phyloP scores from a whole-genome alignment of 2,113 vertebrate species.

The Misgurnus anguillicaudatus region DNA sequence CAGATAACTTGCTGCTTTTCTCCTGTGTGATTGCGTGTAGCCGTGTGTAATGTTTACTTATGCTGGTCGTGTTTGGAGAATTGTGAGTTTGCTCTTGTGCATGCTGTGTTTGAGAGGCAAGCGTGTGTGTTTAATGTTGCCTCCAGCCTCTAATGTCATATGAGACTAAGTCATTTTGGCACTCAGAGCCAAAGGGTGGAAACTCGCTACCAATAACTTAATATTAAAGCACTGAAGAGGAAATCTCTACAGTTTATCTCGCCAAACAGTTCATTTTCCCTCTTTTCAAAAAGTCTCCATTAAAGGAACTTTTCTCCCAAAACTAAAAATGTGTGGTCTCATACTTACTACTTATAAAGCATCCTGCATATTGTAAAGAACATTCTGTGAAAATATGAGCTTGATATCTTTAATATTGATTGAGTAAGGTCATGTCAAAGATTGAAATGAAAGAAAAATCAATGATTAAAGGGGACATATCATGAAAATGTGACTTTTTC shows the following conservation, averaged over 20 bases:
- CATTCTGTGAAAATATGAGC: too few relatives aligned
- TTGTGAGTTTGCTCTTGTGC: conserved; percentile 17
- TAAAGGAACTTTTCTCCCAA: neutral
- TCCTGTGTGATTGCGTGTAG: conserved; percentile 29
- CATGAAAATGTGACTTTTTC: too few relatives aligned
- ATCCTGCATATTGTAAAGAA: too few relatives aligned
- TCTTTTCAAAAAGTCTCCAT: neutral
- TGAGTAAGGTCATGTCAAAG: too few relatives aligned
- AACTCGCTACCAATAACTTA: conserved; percentile 10
- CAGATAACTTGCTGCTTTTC: conserved; percentile 32
- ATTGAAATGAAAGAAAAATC: too few relatives aligned
- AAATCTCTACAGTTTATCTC: neutral
- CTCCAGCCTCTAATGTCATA: neutral
- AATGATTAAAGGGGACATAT: too few relatives aligned
- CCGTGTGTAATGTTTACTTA: conserved; percentile 20
- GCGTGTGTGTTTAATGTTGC: conserved; percentile 3
- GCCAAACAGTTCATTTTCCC: neutral
- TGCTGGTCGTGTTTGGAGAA: neutral
- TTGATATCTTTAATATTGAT: too few relatives aligned
- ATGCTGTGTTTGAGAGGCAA: neutral
- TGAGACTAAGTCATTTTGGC: conserved; percentile 31
- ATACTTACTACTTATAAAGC: too few relatives aligned
- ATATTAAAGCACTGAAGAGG: neutral
- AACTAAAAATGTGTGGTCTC: neutral
- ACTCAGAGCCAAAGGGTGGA: conserved; percentile 30